Evolutionary conservation across 2,113 vertebrate species (phyloP).

Genomic region (Chlamydotis undulata): DNA sequence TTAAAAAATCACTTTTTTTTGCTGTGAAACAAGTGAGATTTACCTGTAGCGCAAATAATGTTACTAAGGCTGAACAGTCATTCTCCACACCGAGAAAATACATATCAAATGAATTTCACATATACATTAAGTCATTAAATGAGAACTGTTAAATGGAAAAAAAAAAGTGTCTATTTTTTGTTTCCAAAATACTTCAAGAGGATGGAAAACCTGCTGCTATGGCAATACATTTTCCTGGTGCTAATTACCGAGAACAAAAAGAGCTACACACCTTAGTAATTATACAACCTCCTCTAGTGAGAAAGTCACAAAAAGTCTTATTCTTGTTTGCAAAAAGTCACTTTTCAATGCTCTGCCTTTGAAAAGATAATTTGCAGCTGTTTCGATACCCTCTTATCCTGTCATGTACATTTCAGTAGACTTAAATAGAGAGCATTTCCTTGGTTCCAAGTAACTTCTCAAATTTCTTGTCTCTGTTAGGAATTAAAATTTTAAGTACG

Average conservation of each 20-base stretch:
- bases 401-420: background rate
- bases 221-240: background rate
- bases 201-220: background rate
- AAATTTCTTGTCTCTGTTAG: background rate
- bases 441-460: background rate
- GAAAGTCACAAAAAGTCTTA: background rate
- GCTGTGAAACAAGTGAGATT: background rate
- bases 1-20: background rate
- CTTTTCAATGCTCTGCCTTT: background rate
- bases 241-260: background rate
- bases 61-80: background rate
- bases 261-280: background rate
- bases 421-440: background rate
- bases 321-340: background rate
- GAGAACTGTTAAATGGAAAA: background rate
- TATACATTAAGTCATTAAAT: background rate
- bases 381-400: background rate
- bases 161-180: background rate
- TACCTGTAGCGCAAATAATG: background rate
- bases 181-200: background rate
- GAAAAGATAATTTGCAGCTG: background rate
- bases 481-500: background rate
- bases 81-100: background rate
- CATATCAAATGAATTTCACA: background rate
- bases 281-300: background rate